Evolutionary conservation across 35 echinoderm and acorn worm genomes (phyloP).

Genomic region (Ophioderma brevispina): DNA sequence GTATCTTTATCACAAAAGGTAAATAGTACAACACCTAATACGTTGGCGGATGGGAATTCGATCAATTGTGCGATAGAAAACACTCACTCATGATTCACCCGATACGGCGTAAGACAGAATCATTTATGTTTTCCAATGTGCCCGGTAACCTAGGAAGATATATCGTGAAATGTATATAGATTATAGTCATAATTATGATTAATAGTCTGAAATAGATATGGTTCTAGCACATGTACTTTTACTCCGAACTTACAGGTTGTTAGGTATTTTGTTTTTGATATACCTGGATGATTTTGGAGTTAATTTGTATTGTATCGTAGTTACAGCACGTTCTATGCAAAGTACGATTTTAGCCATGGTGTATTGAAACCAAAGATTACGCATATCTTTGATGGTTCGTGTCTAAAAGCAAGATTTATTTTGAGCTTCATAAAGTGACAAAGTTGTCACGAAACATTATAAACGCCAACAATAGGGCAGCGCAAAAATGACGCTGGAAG

Average conservation of each 20-base stretch:
- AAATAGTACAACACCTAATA: slow-evolving; percentile 3
- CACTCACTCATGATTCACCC: not conserved
- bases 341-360: too few relatives aligned
- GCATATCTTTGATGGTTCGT: too few relatives aligned
- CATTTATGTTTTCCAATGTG: too few relatives aligned
- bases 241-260: not conserved
- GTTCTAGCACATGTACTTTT: slow-evolving; percentile 10
- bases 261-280: not conserved
- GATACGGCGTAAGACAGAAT: not conserved
- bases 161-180: not conserved
- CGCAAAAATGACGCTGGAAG: not conserved
- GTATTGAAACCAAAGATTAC: too few relatives aligned
- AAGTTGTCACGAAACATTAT: too few relatives aligned
- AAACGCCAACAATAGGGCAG: not conserved
- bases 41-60: not conserved
- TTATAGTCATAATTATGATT: not conserved
- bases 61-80: not conserved
- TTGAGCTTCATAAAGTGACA: too few relatives aligned
- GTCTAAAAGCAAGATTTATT: too few relatives aligned
- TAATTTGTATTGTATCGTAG: not conserved
- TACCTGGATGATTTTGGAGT: not conserved
- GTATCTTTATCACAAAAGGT: not conserved
- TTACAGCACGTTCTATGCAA: too few relatives aligned
- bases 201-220: not conserved
- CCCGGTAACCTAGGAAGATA: too few relatives aligned